A percentile compares a stretch with the other conserved stretches of the same genome.
Evolutionary conservation across 2,888 invertebrate species (phyloP).

Genomic region (Nasonia oneida): DNA sequence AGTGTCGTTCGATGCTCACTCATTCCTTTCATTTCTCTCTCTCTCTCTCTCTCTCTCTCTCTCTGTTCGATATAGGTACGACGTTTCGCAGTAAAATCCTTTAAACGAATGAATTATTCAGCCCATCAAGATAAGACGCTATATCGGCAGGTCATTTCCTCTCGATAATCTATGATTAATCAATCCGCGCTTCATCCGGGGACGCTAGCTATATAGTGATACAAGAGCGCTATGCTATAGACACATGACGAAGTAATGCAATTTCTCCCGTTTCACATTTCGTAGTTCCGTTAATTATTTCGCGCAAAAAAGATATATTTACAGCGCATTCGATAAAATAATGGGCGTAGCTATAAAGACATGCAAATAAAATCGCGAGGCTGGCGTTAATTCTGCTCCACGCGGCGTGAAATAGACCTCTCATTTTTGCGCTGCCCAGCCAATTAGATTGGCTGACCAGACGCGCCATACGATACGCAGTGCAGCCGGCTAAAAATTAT

Average conservation of each 20-base stretch:
- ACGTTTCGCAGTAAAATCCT: too few species aligned
- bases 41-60: too few species aligned
- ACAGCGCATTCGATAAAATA: slow-evolving; percentile 8
- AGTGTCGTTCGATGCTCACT: background rate
- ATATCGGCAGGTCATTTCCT: slow-evolving; percentile 22
- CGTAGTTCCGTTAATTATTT: background rate
- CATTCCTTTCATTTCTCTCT: too few species aligned
- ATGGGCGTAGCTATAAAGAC: background rate
- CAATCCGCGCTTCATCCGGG: background rate
- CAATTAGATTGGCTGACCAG: slow-evolving; percentile 23
- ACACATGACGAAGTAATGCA: background rate
- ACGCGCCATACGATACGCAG: background rate
- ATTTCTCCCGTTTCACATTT: background rate
- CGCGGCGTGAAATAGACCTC: slow-evolving; percentile 13
- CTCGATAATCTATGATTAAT: background rate
- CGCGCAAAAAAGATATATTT: background rate
- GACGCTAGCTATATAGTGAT: background rate
- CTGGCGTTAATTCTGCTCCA: slow-evolving; percentile 17
- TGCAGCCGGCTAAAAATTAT: slow-evolving; percentile 45
- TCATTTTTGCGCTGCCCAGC: slow-evolving; percentile 9
- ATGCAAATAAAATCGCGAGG: slow-evolving; percentile 21
- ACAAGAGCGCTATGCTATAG: background rate
- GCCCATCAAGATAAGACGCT: background rate
- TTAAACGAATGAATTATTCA: background rate
- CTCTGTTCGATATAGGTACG: too few species aligned